These are phyloP conservation scores for Agonopterix alstromeriana DNA, from an alignment of 2,888 invertebrate species.

Conservation along the genomic window DNA sequence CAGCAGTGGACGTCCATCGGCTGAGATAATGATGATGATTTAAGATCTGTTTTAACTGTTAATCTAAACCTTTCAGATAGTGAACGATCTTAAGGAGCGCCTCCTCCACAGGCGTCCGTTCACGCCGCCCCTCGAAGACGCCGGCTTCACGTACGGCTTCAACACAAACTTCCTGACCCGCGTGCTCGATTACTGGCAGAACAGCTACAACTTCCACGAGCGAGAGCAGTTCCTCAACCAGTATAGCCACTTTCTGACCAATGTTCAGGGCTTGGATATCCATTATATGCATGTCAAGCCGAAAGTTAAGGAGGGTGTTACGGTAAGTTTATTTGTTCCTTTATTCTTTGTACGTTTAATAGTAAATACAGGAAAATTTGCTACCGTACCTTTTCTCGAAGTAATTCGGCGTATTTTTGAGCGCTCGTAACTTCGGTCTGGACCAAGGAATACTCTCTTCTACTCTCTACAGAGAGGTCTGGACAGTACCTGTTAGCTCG, in stretches of 20 bases:
- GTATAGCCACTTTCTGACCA: constrained; percentile 84
- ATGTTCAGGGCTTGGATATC: constrained; percentile 83
- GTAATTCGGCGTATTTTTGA: too few relatives aligned
- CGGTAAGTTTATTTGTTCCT: background rate
- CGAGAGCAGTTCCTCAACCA: constrained; percentile 83
- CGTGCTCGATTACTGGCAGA: constrained; percentile 87
- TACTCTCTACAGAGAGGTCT: too few relatives aligned
- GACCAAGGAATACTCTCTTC: too few relatives aligned
- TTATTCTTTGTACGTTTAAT: too few relatives aligned
- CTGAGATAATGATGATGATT: too few relatives aligned
- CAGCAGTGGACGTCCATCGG: too few relatives aligned
- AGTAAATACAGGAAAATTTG: too few relatives aligned
- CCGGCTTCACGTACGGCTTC: constrained; percentile 88
- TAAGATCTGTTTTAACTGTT: too few relatives aligned
- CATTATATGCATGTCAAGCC: constrained; percentile 86
- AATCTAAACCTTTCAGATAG: constrained; percentile 30
- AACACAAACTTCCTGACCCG: constrained; percentile 81
- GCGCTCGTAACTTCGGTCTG: too few relatives aligned
- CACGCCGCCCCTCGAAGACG: constrained; percentile 78
- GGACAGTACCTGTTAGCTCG: too few relatives aligned
- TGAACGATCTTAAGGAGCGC: constrained; percentile 73
- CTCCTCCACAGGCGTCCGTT: constrained; percentile 65
- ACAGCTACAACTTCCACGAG: constrained; percentile 80
- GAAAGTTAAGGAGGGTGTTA: constrained; percentile 16
- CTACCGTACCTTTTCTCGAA: too few relatives aligned